A percentile compares a stretch with the other conserved stretches of the same genome.
phyloP scores from a whole-genome alignment of 2,888 invertebrate genomes.

The Emmelina monodactyla region DNA sequence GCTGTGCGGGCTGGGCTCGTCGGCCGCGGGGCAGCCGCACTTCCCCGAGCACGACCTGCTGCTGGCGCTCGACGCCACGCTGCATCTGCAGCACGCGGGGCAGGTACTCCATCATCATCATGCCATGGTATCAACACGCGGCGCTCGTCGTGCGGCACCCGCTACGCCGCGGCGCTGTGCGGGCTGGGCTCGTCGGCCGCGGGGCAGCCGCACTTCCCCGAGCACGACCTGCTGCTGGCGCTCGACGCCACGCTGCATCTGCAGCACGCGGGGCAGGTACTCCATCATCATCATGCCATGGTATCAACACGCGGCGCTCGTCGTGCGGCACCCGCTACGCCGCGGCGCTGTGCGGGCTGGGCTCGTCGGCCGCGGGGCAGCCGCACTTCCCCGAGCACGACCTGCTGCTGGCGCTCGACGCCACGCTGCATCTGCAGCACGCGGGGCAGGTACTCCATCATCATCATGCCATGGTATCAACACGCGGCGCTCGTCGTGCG shows the following conservation, averaged over 20 bases:
- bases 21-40: no score
- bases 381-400: slow-evolving; percentile 85
- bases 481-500: no score
- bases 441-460: no score
- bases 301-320: slow-evolving; percentile 70
- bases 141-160: no score
- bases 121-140: no score
- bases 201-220: slow-evolving; percentile 73
- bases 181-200: slow-evolving; percentile 74
- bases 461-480: no score
- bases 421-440: no score
- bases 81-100: no score
- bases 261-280: slow-evolving; percentile 83
- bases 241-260: slow-evolving; percentile 58
- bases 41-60: no score
- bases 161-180: slow-evolving; percentile 40
- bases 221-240: slow-evolving; percentile 91
- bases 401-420: slow-evolving; percentile 52
- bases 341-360: slow-evolving; percentile 86
- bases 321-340: slow-evolving; percentile 72
- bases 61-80: no score
- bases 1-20: no score
- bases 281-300: slow-evolving; percentile 81
- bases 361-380: slow-evolving; percentile 60
- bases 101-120: no score